These are phyloP conservation scores for Scomber colias DNA, from an alignment of 2,113 vertebrate species.

Conservation along the genomic window DNA sequence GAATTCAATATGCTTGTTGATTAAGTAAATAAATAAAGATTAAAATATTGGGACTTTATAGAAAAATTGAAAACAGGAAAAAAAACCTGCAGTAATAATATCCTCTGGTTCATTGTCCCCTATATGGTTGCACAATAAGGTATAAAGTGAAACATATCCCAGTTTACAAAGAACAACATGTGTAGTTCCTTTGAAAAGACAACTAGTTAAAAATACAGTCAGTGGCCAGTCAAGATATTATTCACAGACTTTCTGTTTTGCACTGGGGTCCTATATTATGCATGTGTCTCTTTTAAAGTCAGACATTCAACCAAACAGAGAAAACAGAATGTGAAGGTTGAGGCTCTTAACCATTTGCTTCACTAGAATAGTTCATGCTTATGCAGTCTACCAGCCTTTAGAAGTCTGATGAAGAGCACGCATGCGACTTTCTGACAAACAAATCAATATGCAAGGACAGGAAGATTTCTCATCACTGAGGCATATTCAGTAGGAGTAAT, in stretches of 20 bases:
- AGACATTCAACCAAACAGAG: slow-evolving; percentile 50
- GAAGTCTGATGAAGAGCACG: slow-evolving; percentile 46
- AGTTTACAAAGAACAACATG: slow-evolving; percentile 16
- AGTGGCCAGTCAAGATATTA: slow-evolving; percentile 16
- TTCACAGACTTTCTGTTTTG: slow-evolving; percentile 33
- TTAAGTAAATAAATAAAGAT: background rate
- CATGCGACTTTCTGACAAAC: slow-evolving; percentile 55
- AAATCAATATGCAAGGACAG: slow-evolving; percentile 66
- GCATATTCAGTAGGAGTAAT: slow-evolving; percentile 54
- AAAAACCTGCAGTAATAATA: background rate
- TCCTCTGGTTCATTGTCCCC: slow-evolving; percentile 6
- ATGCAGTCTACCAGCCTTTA: slow-evolving; percentile 51
- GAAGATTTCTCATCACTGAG: slow-evolving; percentile 60
- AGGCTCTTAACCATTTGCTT: slow-evolving; percentile 51
- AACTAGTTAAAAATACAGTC: slow-evolving; percentile 37
- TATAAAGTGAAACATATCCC: slow-evolving; percentile 16
- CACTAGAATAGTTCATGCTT: slow-evolving; percentile 59
- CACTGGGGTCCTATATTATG: slow-evolving; percentile 26
- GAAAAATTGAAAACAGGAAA: background rate
- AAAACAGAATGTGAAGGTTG: slow-evolving; percentile 50
- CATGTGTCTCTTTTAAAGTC: slow-evolving; percentile 44
- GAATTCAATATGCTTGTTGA: slow-evolving; percentile 22
- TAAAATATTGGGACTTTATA: background rate
- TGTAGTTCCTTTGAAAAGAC: slow-evolving; percentile 18
- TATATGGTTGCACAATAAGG: slow-evolving; percentile 1